These are phyloP conservation scores for Linnaemya vulpina DNA, from an alignment of 2,888 invertebrate genomes.

Conservation along the genomic window DNA sequence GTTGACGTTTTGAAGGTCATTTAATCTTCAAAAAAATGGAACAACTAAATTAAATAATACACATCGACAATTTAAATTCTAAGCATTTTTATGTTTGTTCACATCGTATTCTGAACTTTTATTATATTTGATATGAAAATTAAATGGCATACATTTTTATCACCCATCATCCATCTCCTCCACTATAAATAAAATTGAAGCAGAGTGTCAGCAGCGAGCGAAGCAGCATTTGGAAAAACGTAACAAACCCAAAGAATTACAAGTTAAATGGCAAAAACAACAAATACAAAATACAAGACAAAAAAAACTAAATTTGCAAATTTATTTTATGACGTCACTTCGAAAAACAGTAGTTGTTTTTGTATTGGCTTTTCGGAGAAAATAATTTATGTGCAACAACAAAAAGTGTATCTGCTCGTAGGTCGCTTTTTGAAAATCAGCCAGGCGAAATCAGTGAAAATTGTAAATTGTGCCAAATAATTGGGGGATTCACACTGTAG, in stretches of 20 bases:
- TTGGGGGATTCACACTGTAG: too few relatives aligned
- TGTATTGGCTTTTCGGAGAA: background rate
- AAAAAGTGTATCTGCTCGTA: background rate
- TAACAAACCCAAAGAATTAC: constrained; percentile 20
- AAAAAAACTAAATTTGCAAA: constrained; percentile 26
- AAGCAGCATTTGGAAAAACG: background rate
- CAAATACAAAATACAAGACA: background rate
- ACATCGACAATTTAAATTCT: constrained; percentile 18
- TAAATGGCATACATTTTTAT: constrained; percentile 33
- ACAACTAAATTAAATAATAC: constrained; percentile 22
- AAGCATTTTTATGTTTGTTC: background rate
- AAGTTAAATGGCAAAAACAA: background rate
- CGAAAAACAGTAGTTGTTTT: constrained; percentile 19
- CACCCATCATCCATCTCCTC: background rate
- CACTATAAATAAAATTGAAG: background rate
- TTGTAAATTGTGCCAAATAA: background rate
- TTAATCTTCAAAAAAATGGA: constrained; percentile 3
- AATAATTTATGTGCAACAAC: background rate
- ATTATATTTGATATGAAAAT: constrained; percentile 28
- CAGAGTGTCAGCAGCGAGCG: constrained; percentile 6
- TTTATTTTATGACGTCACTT: constrained; percentile 62
- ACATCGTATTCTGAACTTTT: constrained; percentile 2
- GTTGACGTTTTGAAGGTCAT: constrained; percentile 36
- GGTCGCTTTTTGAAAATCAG: background rate
- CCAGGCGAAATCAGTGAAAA: background rate